A percentile compares a stretch with the other conserved stretches of the same genome.
phyloP scores from a whole-genome alignment of 2,113 vertebrate species.

The Eptatretus burgeri region DNA sequence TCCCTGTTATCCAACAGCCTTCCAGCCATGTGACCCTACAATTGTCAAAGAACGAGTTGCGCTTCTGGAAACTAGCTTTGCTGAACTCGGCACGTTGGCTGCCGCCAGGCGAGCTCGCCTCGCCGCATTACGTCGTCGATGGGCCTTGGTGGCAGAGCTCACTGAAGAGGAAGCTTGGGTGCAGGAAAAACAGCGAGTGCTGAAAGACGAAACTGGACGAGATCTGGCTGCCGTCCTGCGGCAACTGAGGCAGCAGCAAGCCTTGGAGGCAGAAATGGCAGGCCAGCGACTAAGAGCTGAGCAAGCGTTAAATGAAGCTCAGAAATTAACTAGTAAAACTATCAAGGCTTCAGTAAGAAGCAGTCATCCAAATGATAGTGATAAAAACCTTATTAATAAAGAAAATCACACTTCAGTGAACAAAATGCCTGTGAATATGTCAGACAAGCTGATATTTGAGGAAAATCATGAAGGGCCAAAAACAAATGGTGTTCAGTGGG shows the following conservation, averaged over 20 bases:
- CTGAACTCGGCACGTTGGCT: not conserved
- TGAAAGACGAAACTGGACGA: slow-evolving; percentile 1
- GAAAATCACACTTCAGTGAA: too few species aligned
- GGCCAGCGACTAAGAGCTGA: not conserved
- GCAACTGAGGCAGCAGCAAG: not conserved
- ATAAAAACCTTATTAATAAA: too few species aligned
- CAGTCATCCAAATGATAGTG: too few species aligned
- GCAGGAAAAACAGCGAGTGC: not conserved
- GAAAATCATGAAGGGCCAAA: too few species aligned
- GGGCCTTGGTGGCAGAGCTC: slow-evolving; percentile 3
- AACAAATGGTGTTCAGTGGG: too few species aligned
- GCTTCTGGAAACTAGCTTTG: not conserved
- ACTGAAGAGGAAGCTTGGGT: slow-evolving; percentile 2
- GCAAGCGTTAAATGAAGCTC: too few species aligned
- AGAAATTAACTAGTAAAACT: too few species aligned
- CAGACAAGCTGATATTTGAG: too few species aligned
- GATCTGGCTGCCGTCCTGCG: slow-evolving; percentile 1
- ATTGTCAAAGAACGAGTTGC: slow-evolving; percentile 1
- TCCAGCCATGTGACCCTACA: not conserved
- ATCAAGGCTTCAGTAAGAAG: too few species aligned
- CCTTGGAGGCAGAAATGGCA: slow-evolving; percentile 4
- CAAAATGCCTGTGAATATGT: too few species aligned
- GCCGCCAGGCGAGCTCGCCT: slow-evolving; percentile 2
- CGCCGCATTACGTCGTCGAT: not conserved
- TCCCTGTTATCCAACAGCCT: not conserved